These are phyloP conservation scores for Eledona agricola DNA, from an alignment of 2,888 invertebrate species.

Conservation along the genomic window DNA sequence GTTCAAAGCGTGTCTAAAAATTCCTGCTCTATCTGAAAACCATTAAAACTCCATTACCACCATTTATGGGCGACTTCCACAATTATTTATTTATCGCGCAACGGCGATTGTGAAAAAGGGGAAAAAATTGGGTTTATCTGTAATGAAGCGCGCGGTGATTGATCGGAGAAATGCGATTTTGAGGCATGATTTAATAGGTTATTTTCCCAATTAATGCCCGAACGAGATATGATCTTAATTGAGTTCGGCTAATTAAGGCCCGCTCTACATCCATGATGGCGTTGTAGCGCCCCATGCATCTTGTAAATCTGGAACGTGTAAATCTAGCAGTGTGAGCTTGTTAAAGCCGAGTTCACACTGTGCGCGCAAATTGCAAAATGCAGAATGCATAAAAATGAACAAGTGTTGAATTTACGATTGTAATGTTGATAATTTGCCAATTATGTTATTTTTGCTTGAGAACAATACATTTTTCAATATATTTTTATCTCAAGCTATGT, in stretches of 20 bases:
- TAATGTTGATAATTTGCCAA: too few species aligned
- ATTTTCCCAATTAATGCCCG: slow-evolving; percentile 19
- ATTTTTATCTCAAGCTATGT: too few species aligned
- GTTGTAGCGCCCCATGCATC: slow-evolving; percentile 6
- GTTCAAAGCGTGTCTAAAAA: slow-evolving; percentile 10
- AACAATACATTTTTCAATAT: too few species aligned
- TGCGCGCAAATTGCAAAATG: too few species aligned
- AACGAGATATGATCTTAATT: slow-evolving; percentile 25
- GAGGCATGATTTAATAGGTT: slow-evolving; percentile 17
- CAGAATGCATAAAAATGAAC: too few species aligned
- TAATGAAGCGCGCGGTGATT: too few species aligned
- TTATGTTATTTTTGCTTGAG: too few species aligned
- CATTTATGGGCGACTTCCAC: slow-evolving; percentile 1
- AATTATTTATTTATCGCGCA: slow-evolving; percentile 20
- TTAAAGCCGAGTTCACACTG: too few species aligned
- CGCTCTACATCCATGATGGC: slow-evolving; percentile 8
- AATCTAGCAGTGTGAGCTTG: slow-evolving; percentile 15
- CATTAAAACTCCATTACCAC: slow-evolving; percentile 13
- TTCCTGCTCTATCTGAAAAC: slow-evolving; percentile 10
- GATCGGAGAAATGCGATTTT: slow-evolving; percentile 11
- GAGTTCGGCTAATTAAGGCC: slow-evolving; percentile 15
- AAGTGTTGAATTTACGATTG: too few species aligned
- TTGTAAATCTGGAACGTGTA: slow-evolving; percentile 20
- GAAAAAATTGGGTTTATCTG: too few species aligned
- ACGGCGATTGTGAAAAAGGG: too few species aligned